Conservation (phyloP, 2,113 vertebrate species). For the Ciconia stormi region DNA sequence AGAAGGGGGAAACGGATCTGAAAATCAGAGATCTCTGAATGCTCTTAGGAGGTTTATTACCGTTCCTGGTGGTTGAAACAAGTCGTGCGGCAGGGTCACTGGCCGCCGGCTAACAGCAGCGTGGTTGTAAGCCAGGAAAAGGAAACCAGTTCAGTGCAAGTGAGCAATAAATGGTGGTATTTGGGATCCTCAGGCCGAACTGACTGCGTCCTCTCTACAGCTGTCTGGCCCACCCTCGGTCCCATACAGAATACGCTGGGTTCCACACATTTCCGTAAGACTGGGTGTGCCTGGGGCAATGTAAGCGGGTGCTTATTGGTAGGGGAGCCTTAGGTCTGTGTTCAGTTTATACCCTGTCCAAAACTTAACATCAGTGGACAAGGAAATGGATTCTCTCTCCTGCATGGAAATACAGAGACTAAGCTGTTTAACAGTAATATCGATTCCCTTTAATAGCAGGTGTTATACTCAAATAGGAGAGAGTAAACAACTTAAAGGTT, state of each 20-base stretch:
- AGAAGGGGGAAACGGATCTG: not conserved
- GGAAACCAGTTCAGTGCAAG: not conserved
- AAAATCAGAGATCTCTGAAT: not conserved
- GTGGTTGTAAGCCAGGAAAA: not conserved
- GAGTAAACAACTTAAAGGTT: conserved; percentile 13
- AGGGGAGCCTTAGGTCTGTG: not conserved
- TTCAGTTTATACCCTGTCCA: not conserved
- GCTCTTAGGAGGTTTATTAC: not conserved
- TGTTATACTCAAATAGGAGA: not conserved
- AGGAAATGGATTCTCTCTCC: not conserved
- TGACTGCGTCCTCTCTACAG: not conserved
- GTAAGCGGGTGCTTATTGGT: not conserved
- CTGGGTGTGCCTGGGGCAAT: not conserved
- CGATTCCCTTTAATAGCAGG: not conserved
- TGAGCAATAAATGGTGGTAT: not conserved
- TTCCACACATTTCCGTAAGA: not conserved
- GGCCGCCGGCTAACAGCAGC: not conserved
- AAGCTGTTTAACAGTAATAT: not conserved
- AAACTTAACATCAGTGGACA: not conserved
- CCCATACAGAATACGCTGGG: not conserved
- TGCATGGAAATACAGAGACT: not conserved
- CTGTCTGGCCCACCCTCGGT: not conserved
- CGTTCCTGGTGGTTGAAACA: not conserved
- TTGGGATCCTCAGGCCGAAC: not conserved
- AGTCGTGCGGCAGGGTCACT: fast-evolving